Evolutionary conservation across 2,888 invertebrate species (phyloP).

Genomic region (Callimorpha dominula): DNA sequence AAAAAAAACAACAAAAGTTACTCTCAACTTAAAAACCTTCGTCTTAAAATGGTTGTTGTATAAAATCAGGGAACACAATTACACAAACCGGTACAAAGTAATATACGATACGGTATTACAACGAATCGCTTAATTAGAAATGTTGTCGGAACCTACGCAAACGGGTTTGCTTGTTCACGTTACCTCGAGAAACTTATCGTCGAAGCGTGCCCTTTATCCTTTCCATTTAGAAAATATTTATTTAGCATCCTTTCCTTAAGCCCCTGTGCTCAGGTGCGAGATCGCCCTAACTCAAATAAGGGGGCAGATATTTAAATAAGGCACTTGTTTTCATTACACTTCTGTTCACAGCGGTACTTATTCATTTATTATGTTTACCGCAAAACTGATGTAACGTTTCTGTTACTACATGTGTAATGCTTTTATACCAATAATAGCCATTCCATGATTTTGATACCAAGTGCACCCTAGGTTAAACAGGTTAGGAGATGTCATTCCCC

Average conservation of each 20-base stretch:
- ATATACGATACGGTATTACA: constrained; percentile 55
- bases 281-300: constrained; percentile 82
- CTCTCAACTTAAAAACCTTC: not conserved
- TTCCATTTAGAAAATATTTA: constrained; percentile 84
- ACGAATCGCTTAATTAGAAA: constrained; percentile 75
- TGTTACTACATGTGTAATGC: constrained; percentile 31
- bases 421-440: constrained; percentile 1
- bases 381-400: constrained; percentile 41
- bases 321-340: constrained; percentile 76
- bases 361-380: constrained; percentile 44
- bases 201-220: constrained; percentile 79
- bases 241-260: constrained; percentile 83
- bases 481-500: too few relatives aligned
- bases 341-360: constrained; percentile 50
- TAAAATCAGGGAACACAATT: constrained; percentile 43
- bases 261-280: constrained; percentile 79
- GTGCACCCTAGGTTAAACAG: too few relatives aligned
- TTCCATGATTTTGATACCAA: too few relatives aligned
- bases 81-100: constrained; percentile 41
- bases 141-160: constrained; percentile 73
- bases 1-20: not conserved
- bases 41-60: constrained; percentile 26
- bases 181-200: constrained; percentile 77
- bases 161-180: constrained; percentile 72
- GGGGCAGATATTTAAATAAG: constrained; percentile 79